Conservation (phyloP, 2,888 invertebrate genomes). For the Lasioglossum villosulum region DNA sequence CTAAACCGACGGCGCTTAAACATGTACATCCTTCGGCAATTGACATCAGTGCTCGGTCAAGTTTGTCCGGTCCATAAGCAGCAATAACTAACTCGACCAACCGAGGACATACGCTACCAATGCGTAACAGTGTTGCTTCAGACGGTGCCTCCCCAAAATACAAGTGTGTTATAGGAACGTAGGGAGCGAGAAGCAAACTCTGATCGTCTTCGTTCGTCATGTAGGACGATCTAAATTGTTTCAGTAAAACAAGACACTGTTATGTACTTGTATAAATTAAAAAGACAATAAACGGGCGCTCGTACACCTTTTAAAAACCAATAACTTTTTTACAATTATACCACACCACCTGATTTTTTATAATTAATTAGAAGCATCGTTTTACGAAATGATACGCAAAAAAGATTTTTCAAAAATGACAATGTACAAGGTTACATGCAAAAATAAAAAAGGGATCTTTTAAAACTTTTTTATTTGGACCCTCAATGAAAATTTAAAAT, state of each 20-base stretch:
- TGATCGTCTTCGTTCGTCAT: conserved; percentile 78
- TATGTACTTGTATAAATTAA: background rate
- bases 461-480: too few relatives aligned
- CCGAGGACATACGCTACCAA: conserved; percentile 78
- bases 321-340: too few relatives aligned
- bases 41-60: conserved; percentile 77
- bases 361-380: too few relatives aligned
- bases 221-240: conserved; percentile 75
- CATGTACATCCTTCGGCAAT: conserved; percentile 78
- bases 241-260: background rate
- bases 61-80: conserved; percentile 75
- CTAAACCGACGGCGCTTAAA: conserved; percentile 79
- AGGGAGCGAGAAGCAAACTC: conserved; percentile 73
- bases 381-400: too few relatives aligned
- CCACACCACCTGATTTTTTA: too few relatives aligned
- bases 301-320: too few relatives aligned
- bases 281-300: background rate
- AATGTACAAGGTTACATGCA: too few relatives aligned
- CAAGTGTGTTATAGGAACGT: conserved; percentile 81
- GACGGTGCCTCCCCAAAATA: conserved; percentile 80
- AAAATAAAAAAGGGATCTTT: too few relatives aligned
- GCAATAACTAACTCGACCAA: conserved; percentile 80
- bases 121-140: conserved; percentile 70
- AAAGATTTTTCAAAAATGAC: too few relatives aligned
- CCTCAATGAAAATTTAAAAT: too few relatives aligned